Evolutionary conservation across 37 sponge, comb jelly and placozoan genomes (phyloP), one percentile per base, ranked within the genome.

Genomic region (Beroe forskalii): DNA sequence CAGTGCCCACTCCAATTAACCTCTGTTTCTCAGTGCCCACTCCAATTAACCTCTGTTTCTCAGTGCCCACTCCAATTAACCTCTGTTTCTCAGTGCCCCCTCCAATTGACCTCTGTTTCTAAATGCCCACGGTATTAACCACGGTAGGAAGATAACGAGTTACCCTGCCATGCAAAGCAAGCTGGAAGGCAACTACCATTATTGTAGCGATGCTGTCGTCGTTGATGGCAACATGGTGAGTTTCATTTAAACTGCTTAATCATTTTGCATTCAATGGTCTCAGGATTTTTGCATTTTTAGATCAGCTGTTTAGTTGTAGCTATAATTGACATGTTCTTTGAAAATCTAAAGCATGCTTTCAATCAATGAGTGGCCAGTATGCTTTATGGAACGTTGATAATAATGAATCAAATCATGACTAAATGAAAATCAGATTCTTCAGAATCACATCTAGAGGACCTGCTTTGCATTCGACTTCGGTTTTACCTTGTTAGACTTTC

Each of bases 381-480:
- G n/a, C n/a, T n/a, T n/a, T n/a, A n/a, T n/a, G n/a, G n/a, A n/a
- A n/a, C n/a, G n/a, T n/a, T n/a, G n/a, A n/a, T n/a, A n/a, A n/a
- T n/a, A n/a, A n/a, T n/a, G n/a, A n/a, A n/a, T n/a, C n/a, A n/a
- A n/a, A n/a, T n/a, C n/a, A n/a, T n/a, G n/a, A n/a, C n/a, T n/a
- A n/a, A n/a, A n/a, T n/a, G n/a, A n/a, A n/a, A n/a, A n/a, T n/a
- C n/a, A n/a, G n/a, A n/a, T n/a, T n/a, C n/a, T n/a, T 80, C 9
- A 43, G 42, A 48, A 94, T 96, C 64, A 96, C 95, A 36, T 95
- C 95, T 43, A 66, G 94, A 67, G 97, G 95, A 20, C 97, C 97
- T 20, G 97, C 3, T 93, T 94, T 35, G 94, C 94, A 33, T 96
- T 96, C 62, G 94, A 95, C 91, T 96, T 94, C 80, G 97, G 94